Base-by-base conservation (phyloP, 1,140 invertebrate genomes). In the Theocolax elegans region DNA sequence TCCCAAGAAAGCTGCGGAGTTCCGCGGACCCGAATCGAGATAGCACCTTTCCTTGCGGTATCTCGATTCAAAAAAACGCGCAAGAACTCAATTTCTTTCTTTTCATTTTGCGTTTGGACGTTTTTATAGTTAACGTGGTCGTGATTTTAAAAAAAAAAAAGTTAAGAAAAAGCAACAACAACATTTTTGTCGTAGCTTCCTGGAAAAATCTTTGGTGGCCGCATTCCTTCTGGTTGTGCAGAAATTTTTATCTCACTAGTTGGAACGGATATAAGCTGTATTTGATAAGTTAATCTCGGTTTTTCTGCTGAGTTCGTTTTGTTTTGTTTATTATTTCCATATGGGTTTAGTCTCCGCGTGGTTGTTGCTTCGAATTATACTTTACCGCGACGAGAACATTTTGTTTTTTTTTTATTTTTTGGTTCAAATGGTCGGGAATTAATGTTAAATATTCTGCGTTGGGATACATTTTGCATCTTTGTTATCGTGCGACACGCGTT, bases 131-230 rank as follows among this genome's bases (percentile, higher is more conserved):
- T n/a, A n/a, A n/a, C n/a, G n/a, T n/a, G n/a, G n/a, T n/a, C n/a
- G n/a, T n/a, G n/a, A n/a, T n/a, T n/a, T n/a, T n/a, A 46, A 46
- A 8, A 59, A 40, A 49, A 67, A 67, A 67, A 67, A 53, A 68
- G n/a, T n/a, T n/a, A n/a, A n/a, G n/a, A n/a, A n/a, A n/a, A n/a
- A n/a, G n/a, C n/a, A n/a, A n/a, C n/a, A n/a, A n/a, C n/a, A n/a
- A n/a, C n/a, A n/a, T n/a, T n/a, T 62, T 35, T 62, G 35, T 68
- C 56, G 27, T 40, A 46, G 56, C 35, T 68, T 68, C 66, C 67
- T 53, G 56, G 67, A 68, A 68, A 68, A 68, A 49, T 44, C 40
- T 40, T 38, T 21, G 27, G 25, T 27, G 51, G 49, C 25, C 19
- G 40, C 53, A 3, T 31, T 29, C 9, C 40, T 27, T 6, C 12